Evolutionary conservation across 2,113 vertebrate genomes (phyloP), one percentile per base, ranked within the genome.

Genomic region (Ibidorhyncha struthersii): DNA sequence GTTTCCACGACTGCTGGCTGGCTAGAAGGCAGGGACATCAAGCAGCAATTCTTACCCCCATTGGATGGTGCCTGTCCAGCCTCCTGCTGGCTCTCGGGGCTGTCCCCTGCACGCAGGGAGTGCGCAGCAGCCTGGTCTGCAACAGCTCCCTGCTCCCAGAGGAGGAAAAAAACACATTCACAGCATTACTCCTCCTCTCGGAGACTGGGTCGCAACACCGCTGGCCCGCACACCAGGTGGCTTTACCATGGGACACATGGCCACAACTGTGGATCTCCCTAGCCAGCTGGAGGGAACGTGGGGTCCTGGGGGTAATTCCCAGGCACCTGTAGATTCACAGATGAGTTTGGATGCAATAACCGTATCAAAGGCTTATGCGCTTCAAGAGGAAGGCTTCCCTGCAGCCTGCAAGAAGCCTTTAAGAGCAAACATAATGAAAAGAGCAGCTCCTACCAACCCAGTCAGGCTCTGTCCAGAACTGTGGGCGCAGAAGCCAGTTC

Each of bases 1-100:
- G 8, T 56, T 38, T 32, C 40, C n/a, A 25, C 0, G 4, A 10
- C 1, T 5, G 23, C 41, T 38, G 38, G 17, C 65, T 62, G 77
- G 49, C 58, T 34, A 34, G 49, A 49, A 40, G n/a, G 67, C 67
- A 41, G n/a, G 50, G 25, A 16, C 1, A 4, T 7, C 67, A 10
- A 4, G 21, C 67, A 56, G n/a, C 2, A 7, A 26, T 20, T n/a
- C 63, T 29, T 5, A 40, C 12, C 23, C 29, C 15, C 2, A 0
- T 10, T 19, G 50, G 22, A 32, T 1, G 1, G 63, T 36, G 63
- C 63, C 52, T 12, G 41, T 16, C 30, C 61, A 49, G 50, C 41
- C 71, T 40, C 41, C 6, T 0, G 1, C 49, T 15, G 38, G 45
- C 53, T 45, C 36, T 50, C 2, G 1, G 47, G 47, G 40, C n/a